A percentile compares a stretch with the other conserved stretches of the same genome.
These are phyloP conservation scores for Felis chaus DNA, from an alignment of 2,113 vertebrate genomes.

Conservation along the genomic window DNA sequence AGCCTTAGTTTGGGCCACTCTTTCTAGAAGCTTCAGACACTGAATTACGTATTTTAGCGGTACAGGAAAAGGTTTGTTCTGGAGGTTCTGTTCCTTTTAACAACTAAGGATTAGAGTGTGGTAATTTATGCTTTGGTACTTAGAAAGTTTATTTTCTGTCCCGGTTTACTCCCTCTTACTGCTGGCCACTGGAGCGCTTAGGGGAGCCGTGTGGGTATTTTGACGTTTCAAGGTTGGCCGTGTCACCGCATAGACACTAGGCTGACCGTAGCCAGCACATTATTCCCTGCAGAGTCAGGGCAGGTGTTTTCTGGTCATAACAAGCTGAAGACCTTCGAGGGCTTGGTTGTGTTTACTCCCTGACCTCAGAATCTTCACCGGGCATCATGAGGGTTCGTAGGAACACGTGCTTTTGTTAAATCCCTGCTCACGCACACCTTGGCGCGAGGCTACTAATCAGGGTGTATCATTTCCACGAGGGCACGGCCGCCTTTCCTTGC, in stretches of 20 bases:
- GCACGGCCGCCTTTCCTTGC: not conserved
- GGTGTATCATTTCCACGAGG: not conserved
- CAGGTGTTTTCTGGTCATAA: conserved; percentile 5
- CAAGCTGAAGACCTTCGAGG: conserved; percentile 17
- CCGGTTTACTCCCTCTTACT: conserved; percentile 61
- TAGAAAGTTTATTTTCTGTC: conserved; percentile 73
- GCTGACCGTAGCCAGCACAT: not conserved
- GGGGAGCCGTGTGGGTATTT: not conserved
- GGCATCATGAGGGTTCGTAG: not conserved
- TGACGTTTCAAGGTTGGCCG: conserved; percentile 36
- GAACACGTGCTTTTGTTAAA: not conserved
- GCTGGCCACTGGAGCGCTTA: conserved; percentile 40
- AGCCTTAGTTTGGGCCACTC: not conserved
- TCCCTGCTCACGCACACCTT: not conserved
- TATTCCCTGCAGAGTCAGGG: not conserved
- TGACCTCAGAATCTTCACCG: not conserved
- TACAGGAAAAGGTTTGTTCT: conserved; percentile 60
- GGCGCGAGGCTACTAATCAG: not conserved
- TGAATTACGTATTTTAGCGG: conserved; percentile 35
- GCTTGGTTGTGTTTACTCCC: conserved; percentile 34
- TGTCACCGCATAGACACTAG: not conserved
- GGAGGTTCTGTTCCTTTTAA: conserved; percentile 65
- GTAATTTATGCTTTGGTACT: conserved; percentile 66
- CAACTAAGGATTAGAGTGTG: conserved; percentile 64
- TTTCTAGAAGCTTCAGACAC: conserved; percentile 31